Percentiles rank a stretch among this genome's conserved stretches.
These are phyloP conservation scores for Apodemia zela DNA, from an alignment of 2,888 invertebrate species.

Conservation along the genomic window DNA sequence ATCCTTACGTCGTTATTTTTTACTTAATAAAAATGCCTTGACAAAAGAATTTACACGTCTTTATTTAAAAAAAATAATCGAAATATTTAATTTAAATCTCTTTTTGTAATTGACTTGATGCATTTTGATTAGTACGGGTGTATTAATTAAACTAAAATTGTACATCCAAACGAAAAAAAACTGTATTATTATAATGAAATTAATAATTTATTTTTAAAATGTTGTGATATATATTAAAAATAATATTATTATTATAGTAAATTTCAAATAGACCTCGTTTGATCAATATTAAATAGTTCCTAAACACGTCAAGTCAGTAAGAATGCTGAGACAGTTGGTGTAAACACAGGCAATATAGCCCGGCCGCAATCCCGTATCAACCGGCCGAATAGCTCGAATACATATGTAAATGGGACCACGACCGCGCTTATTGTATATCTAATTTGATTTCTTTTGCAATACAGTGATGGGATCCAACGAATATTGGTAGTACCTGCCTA, in stretches of 20 bases:
- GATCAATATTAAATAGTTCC: slow-evolving; percentile 33
- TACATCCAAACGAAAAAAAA: too few relatives aligned
- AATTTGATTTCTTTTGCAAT: slow-evolving; percentile 78
- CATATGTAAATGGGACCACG: slow-evolving; percentile 76
- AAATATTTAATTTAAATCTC: too few relatives aligned
- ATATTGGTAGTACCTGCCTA: slow-evolving; percentile 68
- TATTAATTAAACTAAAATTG: too few relatives aligned
- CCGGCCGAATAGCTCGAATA: slow-evolving; percentile 73
- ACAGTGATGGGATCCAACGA: slow-evolving; percentile 71
- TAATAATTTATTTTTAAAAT: too few relatives aligned
- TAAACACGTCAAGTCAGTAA: slow-evolving; percentile 39
- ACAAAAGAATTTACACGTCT: too few relatives aligned
- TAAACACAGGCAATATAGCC: slow-evolving; percentile 68
- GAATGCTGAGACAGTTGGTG: slow-evolving; percentile 44
- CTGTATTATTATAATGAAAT: too few relatives aligned
- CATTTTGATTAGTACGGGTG: too few relatives aligned
- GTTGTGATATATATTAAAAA: too few relatives aligned
- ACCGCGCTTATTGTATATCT: slow-evolving; percentile 78
- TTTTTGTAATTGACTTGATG: too few relatives aligned
- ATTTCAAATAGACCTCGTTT: not conserved
- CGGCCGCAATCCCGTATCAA: slow-evolving; percentile 74
- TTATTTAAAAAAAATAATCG: too few relatives aligned
- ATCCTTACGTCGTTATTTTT: too few relatives aligned
- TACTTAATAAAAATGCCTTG: too few relatives aligned
- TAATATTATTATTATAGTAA: not conserved